Conservation (phyloP, 2,797 vertebrate genomes). For the Trachurus trachurus region DNA sequence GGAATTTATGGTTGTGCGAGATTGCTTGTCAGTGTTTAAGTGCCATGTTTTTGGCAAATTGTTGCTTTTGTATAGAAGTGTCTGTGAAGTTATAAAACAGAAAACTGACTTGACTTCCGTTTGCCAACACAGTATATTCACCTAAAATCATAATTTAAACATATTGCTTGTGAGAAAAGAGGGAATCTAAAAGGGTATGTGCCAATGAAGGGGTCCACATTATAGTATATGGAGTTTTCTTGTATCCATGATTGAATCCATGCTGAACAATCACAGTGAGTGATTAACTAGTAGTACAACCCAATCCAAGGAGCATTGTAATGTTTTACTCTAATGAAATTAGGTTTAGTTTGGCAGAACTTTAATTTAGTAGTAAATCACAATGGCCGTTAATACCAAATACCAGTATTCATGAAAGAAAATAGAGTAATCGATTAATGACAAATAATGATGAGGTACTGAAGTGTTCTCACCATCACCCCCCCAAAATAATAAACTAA, state of each 20-base stretch:
- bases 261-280: conserved; percentile 48
- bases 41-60: neutral
- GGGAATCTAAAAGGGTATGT: conserved; percentile 1
- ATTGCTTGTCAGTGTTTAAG: conserved; percentile 15
- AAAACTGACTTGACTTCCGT: conserved; percentile 5
- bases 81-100: neutral
- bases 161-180: neutral
- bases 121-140: neutral
- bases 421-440: neutral
- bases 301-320: neutral
- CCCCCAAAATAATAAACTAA: too few species aligned
- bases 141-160: conserved; percentile 3
- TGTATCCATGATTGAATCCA: conserved; percentile 18
- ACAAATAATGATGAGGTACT: neutral
- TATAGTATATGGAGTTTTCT: neutral
- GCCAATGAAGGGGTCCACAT: too few species aligned
- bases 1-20: conserved; percentile 14
- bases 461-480: too few species aligned
- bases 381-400: neutral
- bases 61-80: too few species aligned
- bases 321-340: too few species aligned
- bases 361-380: neutral
- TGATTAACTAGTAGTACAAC: conserved; percentile 40
- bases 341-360: too few species aligned
- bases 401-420: neutral